A percentile compares a stretch with the other conserved stretches of the same genome.
phyloP scores from a whole-genome alignment of 2,797 vertebrate species.

The Holocentrus rufus region DNA sequence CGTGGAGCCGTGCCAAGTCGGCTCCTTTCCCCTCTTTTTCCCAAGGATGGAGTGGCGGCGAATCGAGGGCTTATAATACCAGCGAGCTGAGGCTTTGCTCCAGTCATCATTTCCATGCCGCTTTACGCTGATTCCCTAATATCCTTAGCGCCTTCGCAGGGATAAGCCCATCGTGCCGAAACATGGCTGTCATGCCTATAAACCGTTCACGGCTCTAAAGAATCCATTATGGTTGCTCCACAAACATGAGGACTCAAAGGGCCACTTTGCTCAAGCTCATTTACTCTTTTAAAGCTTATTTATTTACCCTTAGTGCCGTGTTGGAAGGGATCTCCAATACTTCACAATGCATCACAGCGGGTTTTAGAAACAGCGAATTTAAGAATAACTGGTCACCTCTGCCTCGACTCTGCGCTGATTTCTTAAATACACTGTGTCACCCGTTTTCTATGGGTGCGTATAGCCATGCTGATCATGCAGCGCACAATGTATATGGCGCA shows the following conservation, averaged over 20 bases:
- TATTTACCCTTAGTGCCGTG: conserved; percentile 70
- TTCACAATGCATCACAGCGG: conserved; percentile 49
- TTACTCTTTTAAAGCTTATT: conserved; percentile 75
- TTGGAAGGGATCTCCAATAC: conserved; percentile 49
- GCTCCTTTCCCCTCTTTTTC: conserved; percentile 52
- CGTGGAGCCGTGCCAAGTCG: conserved; percentile 69
- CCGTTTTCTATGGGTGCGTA: too few relatives aligned
- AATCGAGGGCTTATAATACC: conserved; percentile 77
- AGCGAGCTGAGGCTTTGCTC: conserved; percentile 80
- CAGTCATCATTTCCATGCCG: conserved; percentile 84
- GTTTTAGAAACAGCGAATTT: conserved; percentile 31
- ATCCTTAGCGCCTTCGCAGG: conserved; percentile 83
- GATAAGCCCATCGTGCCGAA: conserved; percentile 83
- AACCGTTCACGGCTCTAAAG: conserved; percentile 83
- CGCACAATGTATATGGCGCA: too few relatives aligned
- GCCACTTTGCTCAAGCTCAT: conserved; percentile 80
- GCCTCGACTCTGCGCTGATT: not conserved
- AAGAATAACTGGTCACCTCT: conserved; percentile 64
- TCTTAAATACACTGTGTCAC: conserved; percentile 12
- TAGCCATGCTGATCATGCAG: too few relatives aligned
- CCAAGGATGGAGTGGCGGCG: conserved; percentile 65
- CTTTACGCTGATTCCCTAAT: conserved; percentile 86
- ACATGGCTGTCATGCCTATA: conserved; percentile 83
- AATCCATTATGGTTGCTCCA: conserved; percentile 81
- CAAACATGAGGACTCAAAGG: conserved; percentile 79